phyloP scores from a whole-genome alignment of 2,113 vertebrate genomes.

The rat (Rattus norvegicus) region GRCr8 NC_086024.1:103771001-103771500 shows the following conservation, averaged over 20 bases:
- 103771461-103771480: conserved; percentile 99
- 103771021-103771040: background rate
- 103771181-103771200: background rate
- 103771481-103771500: conserved; percentile 97
- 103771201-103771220: background rate
- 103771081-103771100: background rate
- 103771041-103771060: background rate
- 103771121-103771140: background rate
- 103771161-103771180: background rate
- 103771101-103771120: background rate
- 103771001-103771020: background rate
- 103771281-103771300: background rate
- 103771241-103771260: conserved; percentile 19
- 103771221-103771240: background rate
- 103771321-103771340: conserved; percentile 15
- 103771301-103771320: background rate
- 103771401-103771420: background rate
- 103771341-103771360: conserved; percentile 38
- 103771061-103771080: background rate
- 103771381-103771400: background rate
- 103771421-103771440: conserved; percentile 90
- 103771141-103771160: background rate
- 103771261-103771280: background rate
- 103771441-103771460: conserved; percentile 97
- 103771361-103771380: background rate